A percentile compares a stretch with the other conserved stretches of the same genome.
Evolutionary conservation across 2,888 invertebrate genomes (phyloP).

Genomic region (Scaptomyza reducta): DNA sequence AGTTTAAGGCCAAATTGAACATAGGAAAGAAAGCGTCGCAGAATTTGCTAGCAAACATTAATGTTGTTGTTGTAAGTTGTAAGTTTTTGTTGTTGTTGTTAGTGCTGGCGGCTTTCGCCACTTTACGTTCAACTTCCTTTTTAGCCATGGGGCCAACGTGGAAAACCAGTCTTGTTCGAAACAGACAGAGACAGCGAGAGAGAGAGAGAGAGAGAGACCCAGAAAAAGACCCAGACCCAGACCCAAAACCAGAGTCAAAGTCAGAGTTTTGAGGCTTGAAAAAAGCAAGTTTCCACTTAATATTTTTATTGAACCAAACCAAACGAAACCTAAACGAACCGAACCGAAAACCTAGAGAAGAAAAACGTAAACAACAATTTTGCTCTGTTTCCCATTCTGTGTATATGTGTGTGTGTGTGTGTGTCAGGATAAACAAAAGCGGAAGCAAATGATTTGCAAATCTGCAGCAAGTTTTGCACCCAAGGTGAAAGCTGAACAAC

Average conservation of each 20-base stretch:
- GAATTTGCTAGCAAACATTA: slow-evolving; percentile 51
- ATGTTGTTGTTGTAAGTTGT: slow-evolving; percentile 9
- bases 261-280: background rate
- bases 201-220: slow-evolving; percentile 30
- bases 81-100: slow-evolving; percentile 20
- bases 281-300: background rate
- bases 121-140: slow-evolving; percentile 76
- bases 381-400: slow-evolving; percentile 6
- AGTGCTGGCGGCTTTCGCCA: slow-evolving; percentile 72
- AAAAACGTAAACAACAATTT: slow-evolving; percentile 48
- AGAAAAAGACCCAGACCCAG: slow-evolving; percentile 32
- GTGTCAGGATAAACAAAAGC: slow-evolving; percentile 42
- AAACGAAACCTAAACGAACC: background rate
- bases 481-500: slow-evolving; percentile 55
- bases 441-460: slow-evolving; percentile 66
- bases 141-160: slow-evolving; percentile 57
- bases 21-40: slow-evolving; percentile 58
- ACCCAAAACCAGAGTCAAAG: slow-evolving; percentile 3
- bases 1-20: slow-evolving; percentile 29
- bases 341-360: background rate
- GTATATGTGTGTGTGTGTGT: background rate
- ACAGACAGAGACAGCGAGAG: slow-evolving; percentile 25
- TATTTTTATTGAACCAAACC: background rate
- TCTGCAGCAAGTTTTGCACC: slow-evolving; percentile 40
- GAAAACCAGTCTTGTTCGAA: slow-evolving; percentile 48